Conservation (phyloP, 2,797 vertebrate species). For the Peromyscus aztecus region DNA sequence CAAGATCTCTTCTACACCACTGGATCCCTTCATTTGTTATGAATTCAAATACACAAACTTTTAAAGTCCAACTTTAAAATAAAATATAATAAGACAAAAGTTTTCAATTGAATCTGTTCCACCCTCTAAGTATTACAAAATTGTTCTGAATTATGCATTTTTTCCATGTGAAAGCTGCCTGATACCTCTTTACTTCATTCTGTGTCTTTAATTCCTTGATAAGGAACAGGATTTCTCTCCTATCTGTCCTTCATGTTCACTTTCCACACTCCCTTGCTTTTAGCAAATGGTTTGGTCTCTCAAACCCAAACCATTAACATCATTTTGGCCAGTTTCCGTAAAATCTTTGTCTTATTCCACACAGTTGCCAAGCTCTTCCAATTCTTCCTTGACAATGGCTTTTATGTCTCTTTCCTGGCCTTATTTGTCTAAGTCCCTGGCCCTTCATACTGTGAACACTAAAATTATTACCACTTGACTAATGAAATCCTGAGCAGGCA, state of each 20-base stretch:
- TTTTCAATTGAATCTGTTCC: background rate
- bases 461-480: background rate
- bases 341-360: background rate
- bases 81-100: constrained; percentile 18
- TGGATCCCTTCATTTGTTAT: background rate
- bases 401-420: background rate
- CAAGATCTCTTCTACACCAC: background rate
- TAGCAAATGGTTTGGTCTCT: background rate
- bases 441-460: background rate
- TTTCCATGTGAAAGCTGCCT: background rate
- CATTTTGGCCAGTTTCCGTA: constrained; percentile 4
- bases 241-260: background rate
- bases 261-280: background rate
- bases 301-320: constrained; percentile 23
- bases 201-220: background rate
- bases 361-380: background rate
- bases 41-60: background rate
- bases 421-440: background rate
- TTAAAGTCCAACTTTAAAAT: background rate
- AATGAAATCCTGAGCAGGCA: background rate
- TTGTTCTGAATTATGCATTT: constrained; percentile 20
- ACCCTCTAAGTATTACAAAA: background rate
- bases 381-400: background rate
- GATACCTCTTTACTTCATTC: background rate
- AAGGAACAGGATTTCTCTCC: background rate